Evolutionary conservation across 35 echinoderm and acorn worm species (phyloP), one percentile per base, ranked within the genome.

Genomic region (Lytechinus variegatus): DNA sequence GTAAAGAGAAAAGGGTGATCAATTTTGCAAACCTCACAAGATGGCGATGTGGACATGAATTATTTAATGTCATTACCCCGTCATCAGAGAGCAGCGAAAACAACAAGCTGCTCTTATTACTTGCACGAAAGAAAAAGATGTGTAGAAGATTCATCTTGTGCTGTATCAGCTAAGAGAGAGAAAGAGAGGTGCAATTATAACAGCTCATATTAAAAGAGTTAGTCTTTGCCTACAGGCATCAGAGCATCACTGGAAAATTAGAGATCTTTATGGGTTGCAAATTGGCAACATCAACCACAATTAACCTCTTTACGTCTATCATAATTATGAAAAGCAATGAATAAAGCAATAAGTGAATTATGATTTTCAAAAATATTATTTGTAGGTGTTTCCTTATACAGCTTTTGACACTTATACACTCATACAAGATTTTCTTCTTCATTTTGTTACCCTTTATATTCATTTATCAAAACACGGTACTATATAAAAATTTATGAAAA

Each of bases 1-100:
- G 66, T 79, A 24, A 24, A 79, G 66, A 79, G 66, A 79, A 79
- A 79, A 79, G 66, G 66, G 66, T n/a, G 66, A 79, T 79, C 66
- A 79, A 79, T 79, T 79, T 79, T 79, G 16, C 66, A 79, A 79
- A 79, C 16, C 66, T 24, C 66, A 79, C 66, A 79, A 79, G 66
- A 79, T 79, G 66, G 66, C 7, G 66, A 79, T 79, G 66, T 79
- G 66, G 19, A 79, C 66, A 79, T 79, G 66, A 79, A 79, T 79
- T 79, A 79, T 79, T 79, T 79, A 79, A 79, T 79, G 66, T 79
- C 66, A 79, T 79, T 79, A 79, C 66, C 24, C 66, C 66, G 4
- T 79, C 66, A 79, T 79, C 66, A 79, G 66, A 24, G 66, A 79
- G 66, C 66, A 79, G 66, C 66, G 66, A 79, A 79, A 79, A 79